These are phyloP conservation scores for Drosophila sp. DNA, from an alignment of 1,140 invertebrate species.

Conservation along the genomic window DNA sequence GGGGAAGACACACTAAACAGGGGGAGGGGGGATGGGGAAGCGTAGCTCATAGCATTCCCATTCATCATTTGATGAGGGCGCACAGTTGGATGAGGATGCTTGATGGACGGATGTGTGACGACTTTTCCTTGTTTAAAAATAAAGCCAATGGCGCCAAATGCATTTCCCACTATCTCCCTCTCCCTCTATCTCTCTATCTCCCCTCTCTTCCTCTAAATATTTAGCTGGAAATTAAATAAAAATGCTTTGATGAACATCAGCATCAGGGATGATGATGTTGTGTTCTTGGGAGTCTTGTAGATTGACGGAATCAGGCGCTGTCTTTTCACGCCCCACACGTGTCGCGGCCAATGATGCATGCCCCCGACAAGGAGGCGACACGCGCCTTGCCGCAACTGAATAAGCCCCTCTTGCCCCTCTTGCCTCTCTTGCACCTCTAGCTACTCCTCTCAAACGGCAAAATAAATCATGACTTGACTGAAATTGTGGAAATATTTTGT, in stretches of 20 bases:
- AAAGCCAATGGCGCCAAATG: slow-evolving; percentile 78
- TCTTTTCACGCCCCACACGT: slow-evolving; percentile 69
- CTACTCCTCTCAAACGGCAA: background rate
- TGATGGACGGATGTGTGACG: slow-evolving; percentile 82
- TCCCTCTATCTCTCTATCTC: background rate
- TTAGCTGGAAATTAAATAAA: slow-evolving; percentile 68
- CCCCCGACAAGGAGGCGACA: slow-evolving; percentile 41
- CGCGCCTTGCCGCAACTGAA: slow-evolving; percentile 35
- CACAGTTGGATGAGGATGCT: slow-evolving; percentile 48
- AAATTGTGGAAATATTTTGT: background rate
- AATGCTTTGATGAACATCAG: slow-evolving; percentile 46
- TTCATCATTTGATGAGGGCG: slow-evolving; percentile 64
- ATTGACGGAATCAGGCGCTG: slow-evolving; percentile 22
- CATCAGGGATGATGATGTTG: slow-evolving; percentile 1
- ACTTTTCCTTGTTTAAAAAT: slow-evolving; percentile 72
- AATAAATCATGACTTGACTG: background rate
- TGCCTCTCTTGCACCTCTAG: background rate
- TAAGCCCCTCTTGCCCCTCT: background rate
- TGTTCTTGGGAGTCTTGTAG: background rate
- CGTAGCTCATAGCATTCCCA: slow-evolving; percentile 45
- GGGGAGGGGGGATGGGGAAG: slow-evolving; percentile 2
- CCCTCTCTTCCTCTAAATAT: slow-evolving; percentile 43
- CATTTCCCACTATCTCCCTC: slow-evolving; percentile 38
- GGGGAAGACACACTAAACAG: too few relatives aligned
- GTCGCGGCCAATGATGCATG: slow-evolving; percentile 57